Conservation (phyloP, 2,113 vertebrate species). For the Microtus pennsylvanicus region DNA sequence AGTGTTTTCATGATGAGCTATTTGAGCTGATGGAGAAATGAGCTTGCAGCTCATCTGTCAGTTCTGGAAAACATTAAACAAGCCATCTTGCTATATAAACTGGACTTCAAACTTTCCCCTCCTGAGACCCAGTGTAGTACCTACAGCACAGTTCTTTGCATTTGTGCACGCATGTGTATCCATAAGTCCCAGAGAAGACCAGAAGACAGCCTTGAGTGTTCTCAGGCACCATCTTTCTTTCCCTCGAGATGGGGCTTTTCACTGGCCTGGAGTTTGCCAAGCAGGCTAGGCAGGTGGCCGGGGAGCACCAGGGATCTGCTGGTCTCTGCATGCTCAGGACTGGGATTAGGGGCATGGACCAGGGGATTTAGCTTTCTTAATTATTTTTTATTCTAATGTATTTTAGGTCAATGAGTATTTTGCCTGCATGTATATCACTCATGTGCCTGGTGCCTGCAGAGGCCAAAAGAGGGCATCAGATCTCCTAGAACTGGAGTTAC, state of each 20-base stretch:
- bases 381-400: neutral
- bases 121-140: neutral
- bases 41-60: slow-evolving; percentile 3
- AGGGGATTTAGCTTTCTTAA: neutral
- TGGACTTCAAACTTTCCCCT: slow-evolving; percentile 31
- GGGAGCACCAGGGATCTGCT: neutral
- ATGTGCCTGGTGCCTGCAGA: neutral
- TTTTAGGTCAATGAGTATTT: neutral
- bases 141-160: neutral
- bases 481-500: neutral
- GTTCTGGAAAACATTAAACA: neutral
- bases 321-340: neutral
- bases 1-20: slow-evolving; percentile 29
- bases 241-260: neutral
- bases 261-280: neutral
- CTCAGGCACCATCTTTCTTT: too few species aligned
- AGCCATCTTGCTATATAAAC: slow-evolving; percentile 27
- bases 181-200: neutral
- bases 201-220: neutral
- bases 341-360: neutral
- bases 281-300: neutral
- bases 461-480: neutral
- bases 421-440: neutral
- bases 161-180: neutral
- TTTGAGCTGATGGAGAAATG: slow-evolving; percentile 24